A percentile compares a stretch with the other conserved stretches of the same genome.
Conservation (phyloP, 2,113 vertebrate genomes). For the Chlorodrepanis virens region DNA sequence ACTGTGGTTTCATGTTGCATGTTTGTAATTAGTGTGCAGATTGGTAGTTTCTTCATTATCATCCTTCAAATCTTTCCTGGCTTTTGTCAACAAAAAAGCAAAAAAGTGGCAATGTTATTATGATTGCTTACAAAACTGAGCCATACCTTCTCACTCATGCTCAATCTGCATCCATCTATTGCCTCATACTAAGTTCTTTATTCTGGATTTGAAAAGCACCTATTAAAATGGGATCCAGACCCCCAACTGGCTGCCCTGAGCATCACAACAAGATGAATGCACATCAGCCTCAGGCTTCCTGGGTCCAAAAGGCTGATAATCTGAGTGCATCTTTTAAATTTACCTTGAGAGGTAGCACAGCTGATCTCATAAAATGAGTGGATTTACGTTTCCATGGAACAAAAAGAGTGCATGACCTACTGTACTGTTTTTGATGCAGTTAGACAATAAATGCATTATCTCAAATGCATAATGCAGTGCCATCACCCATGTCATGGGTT, state of each 20-base stretch:
- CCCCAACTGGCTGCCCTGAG: not conserved
- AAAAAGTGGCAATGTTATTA: not conserved
- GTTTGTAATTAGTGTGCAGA: slow-evolving; percentile 20
- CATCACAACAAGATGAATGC: not conserved
- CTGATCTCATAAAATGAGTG: not conserved
- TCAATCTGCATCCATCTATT: not conserved
- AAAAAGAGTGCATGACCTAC: not conserved
- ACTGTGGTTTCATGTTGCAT: not conserved
- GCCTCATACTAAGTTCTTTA: not conserved
- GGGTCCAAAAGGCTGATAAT: not conserved
- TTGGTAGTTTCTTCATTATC: not conserved
- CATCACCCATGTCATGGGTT: not conserved
- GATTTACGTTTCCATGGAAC: fast-evolving
- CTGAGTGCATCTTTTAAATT: not conserved
- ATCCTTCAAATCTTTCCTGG: slow-evolving; percentile 5
- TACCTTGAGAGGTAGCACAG: not conserved
- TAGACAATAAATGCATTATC: not conserved
- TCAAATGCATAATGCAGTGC: not conserved
- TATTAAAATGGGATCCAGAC: not conserved
- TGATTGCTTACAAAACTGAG: not conserved
- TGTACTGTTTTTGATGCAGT: not conserved
- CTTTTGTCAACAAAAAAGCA: not conserved
- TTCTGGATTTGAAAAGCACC: not conserved
- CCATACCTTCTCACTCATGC: not conserved
- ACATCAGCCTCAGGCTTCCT: not conserved